A percentile compares a stretch with the other conserved stretches of the same genome.
Conservation (phyloP, 2,888 invertebrate species). For the Andrena chrysosceles region DNA sequence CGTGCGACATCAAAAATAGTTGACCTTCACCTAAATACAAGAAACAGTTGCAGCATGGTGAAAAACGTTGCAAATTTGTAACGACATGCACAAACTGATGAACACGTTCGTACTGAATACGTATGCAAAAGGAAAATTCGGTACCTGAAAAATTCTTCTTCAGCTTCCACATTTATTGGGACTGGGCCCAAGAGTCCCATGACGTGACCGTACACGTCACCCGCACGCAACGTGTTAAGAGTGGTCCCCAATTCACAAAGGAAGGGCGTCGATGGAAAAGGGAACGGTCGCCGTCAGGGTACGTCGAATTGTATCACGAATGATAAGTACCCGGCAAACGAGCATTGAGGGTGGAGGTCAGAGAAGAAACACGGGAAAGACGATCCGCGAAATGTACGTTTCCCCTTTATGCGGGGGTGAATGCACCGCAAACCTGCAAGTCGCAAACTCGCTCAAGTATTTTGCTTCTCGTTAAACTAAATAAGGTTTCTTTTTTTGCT, state of each 20-base stretch:
- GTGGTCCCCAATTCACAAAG: neutral
- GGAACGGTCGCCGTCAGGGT: constrained; percentile 1
- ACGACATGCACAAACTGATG: too few relatives aligned
- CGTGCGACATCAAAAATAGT: too few relatives aligned
- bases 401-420: constrained; percentile 19
- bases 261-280: neutral
- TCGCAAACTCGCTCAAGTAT: constrained; percentile 60
- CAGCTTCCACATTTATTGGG: too few relatives aligned
- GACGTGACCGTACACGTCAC: too few relatives aligned
- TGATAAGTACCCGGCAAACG: constrained; percentile 47
- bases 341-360: neutral
- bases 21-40: too few relatives aligned
- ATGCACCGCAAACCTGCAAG: constrained; percentile 17
- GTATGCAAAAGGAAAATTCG: too few relatives aligned
- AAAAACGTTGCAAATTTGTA: too few relatives aligned
- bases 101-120: too few relatives aligned
- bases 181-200: too few relatives aligned
- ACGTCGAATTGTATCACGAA: constrained; percentile 9
- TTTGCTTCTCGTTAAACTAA: constrained; percentile 70
- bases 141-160: too few relatives aligned
- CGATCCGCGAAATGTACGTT: constrained; percentile 16
- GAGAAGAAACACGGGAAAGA: neutral
- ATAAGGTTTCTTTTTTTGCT: constrained; percentile 58
- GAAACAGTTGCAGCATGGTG: too few relatives aligned
- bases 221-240: too few relatives aligned